These are phyloP conservation scores for Hypotaenidia okinawae DNA, from an alignment of 2,797 vertebrate species.

Conservation along the genomic window DNA sequence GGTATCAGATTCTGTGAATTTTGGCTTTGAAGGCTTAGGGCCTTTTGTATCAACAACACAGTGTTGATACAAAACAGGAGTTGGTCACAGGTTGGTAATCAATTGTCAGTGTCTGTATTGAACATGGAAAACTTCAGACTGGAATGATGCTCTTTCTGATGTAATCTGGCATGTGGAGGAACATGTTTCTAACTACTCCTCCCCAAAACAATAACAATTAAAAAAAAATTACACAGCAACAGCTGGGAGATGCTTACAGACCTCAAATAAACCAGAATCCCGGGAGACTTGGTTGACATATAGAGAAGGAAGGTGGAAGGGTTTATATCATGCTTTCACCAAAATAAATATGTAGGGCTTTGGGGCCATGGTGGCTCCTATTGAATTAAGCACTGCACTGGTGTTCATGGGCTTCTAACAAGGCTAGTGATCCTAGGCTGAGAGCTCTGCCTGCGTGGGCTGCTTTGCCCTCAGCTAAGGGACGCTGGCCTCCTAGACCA, in stretches of 20 bases:
- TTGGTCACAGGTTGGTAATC: background rate
- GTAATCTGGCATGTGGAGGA: background rate
- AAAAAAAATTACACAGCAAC: background rate
- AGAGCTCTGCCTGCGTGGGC: background rate
- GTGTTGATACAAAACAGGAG: background rate
- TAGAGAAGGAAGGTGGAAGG: background rate
- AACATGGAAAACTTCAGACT: background rate
- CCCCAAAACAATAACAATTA: background rate
- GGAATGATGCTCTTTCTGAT: background rate
- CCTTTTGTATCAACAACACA: too few relatives aligned
- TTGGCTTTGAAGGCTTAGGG: background rate
- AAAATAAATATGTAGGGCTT: background rate
- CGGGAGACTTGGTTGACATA: fast-evolving
- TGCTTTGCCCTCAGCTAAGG: background rate
- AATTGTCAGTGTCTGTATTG: background rate
- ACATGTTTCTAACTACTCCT: background rate
- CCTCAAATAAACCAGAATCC: background rate
- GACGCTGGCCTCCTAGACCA: background rate
- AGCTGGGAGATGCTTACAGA: background rate
- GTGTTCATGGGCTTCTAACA: background rate
- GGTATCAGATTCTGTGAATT: background rate
- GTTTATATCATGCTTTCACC: background rate
- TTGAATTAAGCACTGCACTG: background rate
- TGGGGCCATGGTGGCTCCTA: fast-evolving
- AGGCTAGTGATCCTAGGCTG: fast-evolving